phyloP scores from a whole-genome alignment of 2,888 invertebrate species.

The Keiferia lycopersicella region DNA sequence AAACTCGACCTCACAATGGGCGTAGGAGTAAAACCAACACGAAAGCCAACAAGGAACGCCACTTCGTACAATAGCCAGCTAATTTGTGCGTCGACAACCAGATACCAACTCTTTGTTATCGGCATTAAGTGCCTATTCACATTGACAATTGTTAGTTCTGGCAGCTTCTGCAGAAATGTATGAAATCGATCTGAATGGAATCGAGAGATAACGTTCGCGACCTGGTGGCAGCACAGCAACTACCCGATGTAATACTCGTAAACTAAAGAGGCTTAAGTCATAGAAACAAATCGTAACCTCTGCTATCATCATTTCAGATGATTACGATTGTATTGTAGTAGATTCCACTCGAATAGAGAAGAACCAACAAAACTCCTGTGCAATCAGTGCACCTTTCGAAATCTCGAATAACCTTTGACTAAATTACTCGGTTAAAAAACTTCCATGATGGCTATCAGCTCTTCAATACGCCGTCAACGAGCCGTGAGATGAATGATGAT shows the following conservation, averaged over 20 bases:
- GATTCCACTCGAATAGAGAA: background rate
- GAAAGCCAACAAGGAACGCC: conserved; percentile 55
- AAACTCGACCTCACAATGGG: conserved; percentile 60
- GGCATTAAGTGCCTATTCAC: conserved; percentile 28
- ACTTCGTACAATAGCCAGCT: conserved; percentile 66
- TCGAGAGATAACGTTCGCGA: background rate
- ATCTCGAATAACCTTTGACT: conserved; percentile 48
- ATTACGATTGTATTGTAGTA: background rate
- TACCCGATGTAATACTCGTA: conserved; percentile 1
- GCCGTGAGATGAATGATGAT: conserved; percentile 75
- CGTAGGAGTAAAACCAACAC: conserved; percentile 75
- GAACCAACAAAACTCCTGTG: conserved; percentile 35
- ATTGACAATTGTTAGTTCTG: conserved; percentile 22
- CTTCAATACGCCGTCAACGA: conserved; percentile 65
- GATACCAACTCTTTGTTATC: conserved; percentile 60
- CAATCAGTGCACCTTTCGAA: conserved; percentile 41
- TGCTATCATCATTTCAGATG: background rate
- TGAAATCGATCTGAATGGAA: background rate
- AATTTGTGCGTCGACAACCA: conserved; percentile 76
- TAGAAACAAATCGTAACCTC: background rate
- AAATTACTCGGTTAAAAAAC: conserved; percentile 44
- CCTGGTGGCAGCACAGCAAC: background rate
- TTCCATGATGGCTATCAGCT: conserved; percentile 46
- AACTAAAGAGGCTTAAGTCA: background rate
- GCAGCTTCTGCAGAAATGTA: conserved; percentile 30